Evolutionary conservation across 1,140 invertebrate genomes (phyloP).

Genomic region (Saccostrea echinata): DNA sequence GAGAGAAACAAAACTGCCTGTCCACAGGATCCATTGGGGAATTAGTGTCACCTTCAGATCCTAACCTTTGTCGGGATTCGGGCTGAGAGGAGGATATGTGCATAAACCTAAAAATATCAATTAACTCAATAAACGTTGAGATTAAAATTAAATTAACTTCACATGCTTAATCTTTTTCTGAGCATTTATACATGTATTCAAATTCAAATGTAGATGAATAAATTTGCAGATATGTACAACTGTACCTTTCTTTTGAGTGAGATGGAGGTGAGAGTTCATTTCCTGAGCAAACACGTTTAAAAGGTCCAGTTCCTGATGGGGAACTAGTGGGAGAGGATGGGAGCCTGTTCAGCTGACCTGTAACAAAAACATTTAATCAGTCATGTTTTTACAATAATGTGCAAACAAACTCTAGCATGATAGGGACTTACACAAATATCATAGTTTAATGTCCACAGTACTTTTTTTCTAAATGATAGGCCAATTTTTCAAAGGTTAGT

Average conservation of each 20-base stretch:
- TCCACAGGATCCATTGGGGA: conserved; percentile 54
- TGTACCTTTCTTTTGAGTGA: conserved; percentile 53
- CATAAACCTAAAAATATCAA: conserved; percentile 38
- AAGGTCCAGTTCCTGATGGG: conserved; percentile 72
- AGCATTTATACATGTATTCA: too few species aligned
- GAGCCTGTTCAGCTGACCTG: conserved; percentile 54
- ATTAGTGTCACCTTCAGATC: conserved; percentile 39
- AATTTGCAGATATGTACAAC: too few species aligned
- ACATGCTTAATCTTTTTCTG: too few species aligned
- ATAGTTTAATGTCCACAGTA: too few species aligned
- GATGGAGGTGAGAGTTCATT: conserved; percentile 69
- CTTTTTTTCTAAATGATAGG: too few species aligned
- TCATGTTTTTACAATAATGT: background rate
- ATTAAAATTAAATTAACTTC: too few species aligned
- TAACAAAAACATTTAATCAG: background rate
- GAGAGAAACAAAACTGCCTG: conserved; percentile 88
- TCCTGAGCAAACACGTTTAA: conserved; percentile 77
- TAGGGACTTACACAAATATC: too few species aligned
- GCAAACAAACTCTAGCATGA: background rate
- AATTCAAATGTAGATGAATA: too few species aligned
- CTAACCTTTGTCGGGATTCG: conserved; percentile 62
- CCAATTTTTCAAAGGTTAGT: too few species aligned
- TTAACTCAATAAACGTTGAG: too few species aligned
- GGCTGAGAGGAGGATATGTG: conserved; percentile 78
- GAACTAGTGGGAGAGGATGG: conserved; percentile 67